Evolutionary conservation across 2,113 vertebrate genomes (phyloP).

Genomic region (Bos javanicus): DNA sequence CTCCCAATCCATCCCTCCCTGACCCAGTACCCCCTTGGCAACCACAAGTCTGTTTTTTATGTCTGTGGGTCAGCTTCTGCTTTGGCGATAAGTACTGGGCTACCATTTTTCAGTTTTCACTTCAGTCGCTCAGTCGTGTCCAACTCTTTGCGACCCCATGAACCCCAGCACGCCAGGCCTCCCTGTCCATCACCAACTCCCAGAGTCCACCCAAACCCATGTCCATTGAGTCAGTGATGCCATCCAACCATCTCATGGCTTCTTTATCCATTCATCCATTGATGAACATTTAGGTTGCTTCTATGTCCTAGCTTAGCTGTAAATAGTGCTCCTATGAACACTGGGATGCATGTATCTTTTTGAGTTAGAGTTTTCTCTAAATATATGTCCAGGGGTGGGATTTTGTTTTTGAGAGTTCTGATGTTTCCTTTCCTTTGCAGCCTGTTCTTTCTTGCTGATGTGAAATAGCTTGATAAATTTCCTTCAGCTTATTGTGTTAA

Average conservation of each 20-base stretch:
- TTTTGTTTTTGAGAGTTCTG: background rate
- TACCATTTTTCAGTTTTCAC: background rate
- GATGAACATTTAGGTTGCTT: background rate
- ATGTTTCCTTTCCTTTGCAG: background rate
- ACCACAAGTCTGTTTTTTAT: background rate
- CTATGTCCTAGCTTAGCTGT: background rate
- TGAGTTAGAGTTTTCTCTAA: background rate
- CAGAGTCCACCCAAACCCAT: too few species aligned
- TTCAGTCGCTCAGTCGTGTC: too few species aligned
- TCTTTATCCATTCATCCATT: background rate
- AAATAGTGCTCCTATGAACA: background rate
- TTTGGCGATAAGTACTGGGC: background rate
- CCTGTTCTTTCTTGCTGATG: background rate
- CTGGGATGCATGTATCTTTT: background rate
- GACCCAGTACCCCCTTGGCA: background rate
- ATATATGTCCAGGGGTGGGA: background rate
- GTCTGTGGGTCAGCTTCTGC: background rate
- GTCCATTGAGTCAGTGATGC: too few species aligned
- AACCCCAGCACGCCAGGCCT: too few species aligned
- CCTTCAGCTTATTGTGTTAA: background rate
- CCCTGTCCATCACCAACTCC: too few species aligned
- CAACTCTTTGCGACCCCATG: too few species aligned
- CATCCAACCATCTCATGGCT: background rate
- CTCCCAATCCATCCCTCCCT: background rate
- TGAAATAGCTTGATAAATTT: background rate